Evolutionary conservation across 2,797 vertebrate genomes (phyloP), one percentile per base, ranked within the genome.

Genomic region (Hyperoplus lanceolatus): DNA sequence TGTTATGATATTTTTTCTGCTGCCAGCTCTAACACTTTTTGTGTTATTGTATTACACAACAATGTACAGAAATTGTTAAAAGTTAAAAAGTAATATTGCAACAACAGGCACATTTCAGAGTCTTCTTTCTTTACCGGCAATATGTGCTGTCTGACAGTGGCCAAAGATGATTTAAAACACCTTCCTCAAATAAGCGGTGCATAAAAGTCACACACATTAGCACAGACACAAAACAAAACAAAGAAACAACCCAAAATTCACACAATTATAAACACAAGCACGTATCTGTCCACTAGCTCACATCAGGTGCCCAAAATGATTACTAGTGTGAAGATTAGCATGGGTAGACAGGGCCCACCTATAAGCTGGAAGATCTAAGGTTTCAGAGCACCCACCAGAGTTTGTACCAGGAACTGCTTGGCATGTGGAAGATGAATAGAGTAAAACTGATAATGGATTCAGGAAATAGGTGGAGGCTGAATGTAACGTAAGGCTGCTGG

Each of bases 371-470:
- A 79, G 72, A 88, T 86, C 77, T 71, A 18, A 82, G 64, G 80
- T 79, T 83, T 87, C 62, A 58, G 75, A 85, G 82, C 78, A 63
- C 57, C 77, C 48, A 74, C 75, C 59, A 69, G 89, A 90, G 82
- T 83, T 80, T 6, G 48, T 55, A 69, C 54, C 21, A 59, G 84
- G 75, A 87, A 84, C 69, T 80, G 78, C 78, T 69, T 66, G 65
- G 65, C 59, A 55, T 68, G 70, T 59, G 41, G 72, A 83, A 87
- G 87, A 90, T 90, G 87, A 92, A 90, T 89, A 75, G 82, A 83
- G 75, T 78, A 80, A 79, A 90, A 90, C 70, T 84, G 81, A 87
- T 82, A 89, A 93, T 90, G 80, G 81, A 90, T 85, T 85, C 89
- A 82, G 79, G 85, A 87, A 90, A 89, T 84, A 80, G 75, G 77